Base-by-base conservation (phyloP, 2,888 invertebrate genomes). In the Notodonta dromedarius region DNA sequence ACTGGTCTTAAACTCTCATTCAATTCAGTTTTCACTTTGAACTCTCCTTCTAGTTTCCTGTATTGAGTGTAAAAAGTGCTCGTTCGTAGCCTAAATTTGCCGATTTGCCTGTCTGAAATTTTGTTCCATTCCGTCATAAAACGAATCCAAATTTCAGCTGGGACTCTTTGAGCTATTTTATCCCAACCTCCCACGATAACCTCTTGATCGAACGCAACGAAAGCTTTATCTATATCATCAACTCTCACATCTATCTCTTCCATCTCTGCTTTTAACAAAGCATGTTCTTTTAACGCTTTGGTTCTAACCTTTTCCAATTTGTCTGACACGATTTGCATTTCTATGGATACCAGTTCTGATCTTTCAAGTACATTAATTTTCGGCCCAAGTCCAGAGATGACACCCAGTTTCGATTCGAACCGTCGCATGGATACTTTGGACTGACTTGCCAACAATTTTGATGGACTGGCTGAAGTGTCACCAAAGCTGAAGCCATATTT, bases 71-170 rank as follows among this genome's bases (percentile, higher is more conserved):
- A 95, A 0, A 94, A 73, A 1, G 95, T 95, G 60, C 94, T 93
- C 0, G 94, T 94, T 61, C 95, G 85, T 0, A 96, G 84, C 53
- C 95, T 85, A 0, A 95, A 77, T 74, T 95, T 95, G 9, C 95
- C 95, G 2, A 95, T 94, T 61, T 94, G 89, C 4, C 90, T 90
- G 68, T 95, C 94, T 0, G 92, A 84, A 6, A 87, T 86, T 77
- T 94, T 95, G 13, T 95, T 78, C 94, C 95, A 95, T 65, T 95
- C 95, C 0, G 94, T 94, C 91, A 96, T 94, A 76, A 93, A 95
- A 70, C 95, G 90, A 44, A 88, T 88, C 91, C 89, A 91, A 56
- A 94, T 94, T 79, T 96, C 95, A 0, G 95, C 95, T 0, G 95
- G 95, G 60, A 96, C 95, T 66, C 95, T 89, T 65, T 95, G 95